phyloP scores from a whole-genome alignment of 2,888 invertebrate genomes.

The Silvanus unidentatus region DNA sequence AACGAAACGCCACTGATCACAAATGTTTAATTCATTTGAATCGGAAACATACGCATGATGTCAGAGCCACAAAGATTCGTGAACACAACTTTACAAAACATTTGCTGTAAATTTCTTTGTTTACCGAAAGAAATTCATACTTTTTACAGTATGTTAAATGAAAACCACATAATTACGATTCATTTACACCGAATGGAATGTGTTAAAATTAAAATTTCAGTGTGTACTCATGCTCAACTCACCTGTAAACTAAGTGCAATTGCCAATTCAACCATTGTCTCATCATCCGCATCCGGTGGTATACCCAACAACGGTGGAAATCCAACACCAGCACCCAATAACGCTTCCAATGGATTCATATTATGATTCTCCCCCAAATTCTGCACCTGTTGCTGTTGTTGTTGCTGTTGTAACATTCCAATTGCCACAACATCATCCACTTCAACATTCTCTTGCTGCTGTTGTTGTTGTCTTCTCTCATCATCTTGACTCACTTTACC shows the following conservation, averaged over 20 bases:
- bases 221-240: too few relatives aligned
- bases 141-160: too few relatives aligned
- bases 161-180: too few relatives aligned
- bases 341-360: conserved; percentile 47
- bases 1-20: too few relatives aligned
- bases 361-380: conserved; percentile 25
- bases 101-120: too few relatives aligned
- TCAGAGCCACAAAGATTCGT: too few relatives aligned
- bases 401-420: conserved; percentile 31
- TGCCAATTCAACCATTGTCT: conserved; percentile 93
- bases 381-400: conserved; percentile 13
- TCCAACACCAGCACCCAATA: conserved; percentile 49
- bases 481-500: conserved; percentile 26
- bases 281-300: conserved; percentile 93
- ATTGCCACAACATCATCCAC: conserved; percentile 40
- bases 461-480: conserved; percentile 13
- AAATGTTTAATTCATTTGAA: too few relatives aligned
- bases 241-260: conserved; percentile 86
- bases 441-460: conserved; percentile 24
- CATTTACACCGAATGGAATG: background rate
- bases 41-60: too few relatives aligned
- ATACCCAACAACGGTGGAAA: conserved; percentile 80
- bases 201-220: background rate
- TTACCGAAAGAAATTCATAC: too few relatives aligned
- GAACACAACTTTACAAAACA: too few relatives aligned